Evolutionary conservation across 2,797 vertebrate genomes (phyloP).

Genomic region (Malurus leucopterus): DNA sequence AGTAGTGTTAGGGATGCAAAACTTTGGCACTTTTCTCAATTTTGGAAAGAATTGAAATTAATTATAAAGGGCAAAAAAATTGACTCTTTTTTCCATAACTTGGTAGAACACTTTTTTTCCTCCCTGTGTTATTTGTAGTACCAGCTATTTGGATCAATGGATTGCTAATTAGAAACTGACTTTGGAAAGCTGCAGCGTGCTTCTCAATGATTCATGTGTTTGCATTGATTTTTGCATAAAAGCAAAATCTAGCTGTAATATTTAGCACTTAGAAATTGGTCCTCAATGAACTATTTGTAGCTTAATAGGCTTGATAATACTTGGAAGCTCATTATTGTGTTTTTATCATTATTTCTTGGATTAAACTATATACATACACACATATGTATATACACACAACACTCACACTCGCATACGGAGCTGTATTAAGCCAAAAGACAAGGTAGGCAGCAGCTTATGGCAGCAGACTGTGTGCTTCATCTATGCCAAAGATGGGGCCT

Average conservation of each 20-base stretch:
- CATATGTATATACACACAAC: conserved; percentile 44
- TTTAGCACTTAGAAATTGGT: conserved; percentile 73
- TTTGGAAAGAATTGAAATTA: conserved; percentile 23
- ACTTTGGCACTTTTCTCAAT: not conserved
- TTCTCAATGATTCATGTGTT: conserved; percentile 72
- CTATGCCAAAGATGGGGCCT: conserved; percentile 12
- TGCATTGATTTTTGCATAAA: conserved; percentile 75
- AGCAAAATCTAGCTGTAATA: conserved; percentile 66
- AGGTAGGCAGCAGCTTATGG: conserved; percentile 49
- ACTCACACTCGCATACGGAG: conserved; percentile 43
- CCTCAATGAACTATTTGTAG: conserved; percentile 73
- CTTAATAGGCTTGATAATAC: conserved; percentile 72
- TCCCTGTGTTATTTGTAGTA: conserved; percentile 43
- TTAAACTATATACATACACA: conserved; percentile 42
- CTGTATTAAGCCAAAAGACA: conserved; percentile 43
- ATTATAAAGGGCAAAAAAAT: conserved; percentile 33
- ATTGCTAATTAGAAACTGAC: conserved; percentile 71
- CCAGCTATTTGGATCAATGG: conserved; percentile 64
- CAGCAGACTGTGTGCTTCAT: conserved; percentile 27
- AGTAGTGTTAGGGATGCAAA: not conserved
- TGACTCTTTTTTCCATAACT: conserved; percentile 2
- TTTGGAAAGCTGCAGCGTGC: conserved; percentile 58
- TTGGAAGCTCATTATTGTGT: conserved; percentile 63
- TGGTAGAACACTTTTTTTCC: not conserved
- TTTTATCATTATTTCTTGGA: conserved; percentile 71